Percentiles rank a stretch among this genome's conserved stretches.
These are phyloP conservation scores for Ruditapes philippinarum DNA, from an alignment of 1,140 invertebrate genomes.

Conservation along the genomic window DNA sequence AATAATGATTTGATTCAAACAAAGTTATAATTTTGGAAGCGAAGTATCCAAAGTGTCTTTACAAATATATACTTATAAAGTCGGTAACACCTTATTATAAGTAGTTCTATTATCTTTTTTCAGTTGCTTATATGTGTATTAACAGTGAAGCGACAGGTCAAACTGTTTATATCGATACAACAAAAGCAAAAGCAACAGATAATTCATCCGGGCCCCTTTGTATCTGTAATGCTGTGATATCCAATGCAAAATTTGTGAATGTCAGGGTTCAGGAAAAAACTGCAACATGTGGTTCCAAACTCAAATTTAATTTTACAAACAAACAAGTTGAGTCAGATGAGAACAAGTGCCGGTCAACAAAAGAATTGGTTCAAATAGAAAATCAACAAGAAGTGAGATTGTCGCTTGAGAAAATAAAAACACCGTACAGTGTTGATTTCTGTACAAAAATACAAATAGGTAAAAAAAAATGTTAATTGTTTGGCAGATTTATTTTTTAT, in stretches of 20 bases:
- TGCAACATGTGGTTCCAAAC: background rate
- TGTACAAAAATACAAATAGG: background rate
- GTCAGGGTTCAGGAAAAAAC: background rate
- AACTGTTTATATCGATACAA: background rate
- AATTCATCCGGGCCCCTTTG: slow-evolving; percentile 25
- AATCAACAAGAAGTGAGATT: background rate
- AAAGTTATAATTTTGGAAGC: too few relatives aligned
- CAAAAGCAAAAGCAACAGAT: background rate
- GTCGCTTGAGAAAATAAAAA: background rate
- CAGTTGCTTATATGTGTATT: slow-evolving; percentile 7
- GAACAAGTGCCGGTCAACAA: background rate
- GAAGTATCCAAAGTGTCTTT: too few relatives aligned
- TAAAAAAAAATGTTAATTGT: background rate
- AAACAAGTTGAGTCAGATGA: background rate
- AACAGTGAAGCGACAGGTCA: background rate
- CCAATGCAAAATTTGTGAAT: background rate
- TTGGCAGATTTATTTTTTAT: background rate
- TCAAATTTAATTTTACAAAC: background rate
- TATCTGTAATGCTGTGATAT: background rate
- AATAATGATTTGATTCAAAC: too few relatives aligned
- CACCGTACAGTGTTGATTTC: background rate
- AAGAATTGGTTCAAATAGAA: background rate
- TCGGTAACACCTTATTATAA: background rate
- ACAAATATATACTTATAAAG: too few relatives aligned
- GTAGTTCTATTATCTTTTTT: background rate